Evolutionary conservation across 1,140 invertebrate species (phyloP).

Genomic region (Piezodorus guildinii): DNA sequence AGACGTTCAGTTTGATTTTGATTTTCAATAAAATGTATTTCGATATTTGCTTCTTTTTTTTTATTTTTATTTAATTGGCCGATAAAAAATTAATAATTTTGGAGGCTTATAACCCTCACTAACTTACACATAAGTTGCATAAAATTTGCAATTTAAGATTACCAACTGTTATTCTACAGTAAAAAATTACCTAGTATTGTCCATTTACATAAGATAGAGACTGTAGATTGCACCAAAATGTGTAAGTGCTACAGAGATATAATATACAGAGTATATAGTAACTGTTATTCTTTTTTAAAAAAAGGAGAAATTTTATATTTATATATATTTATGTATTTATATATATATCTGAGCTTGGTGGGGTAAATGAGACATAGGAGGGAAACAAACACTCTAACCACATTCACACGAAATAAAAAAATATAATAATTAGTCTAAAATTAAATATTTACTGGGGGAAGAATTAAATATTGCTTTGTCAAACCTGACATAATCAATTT

Average conservation of each 20-base stretch:
- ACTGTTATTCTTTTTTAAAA: slow-evolving; percentile 5
- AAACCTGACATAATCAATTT: slow-evolving; percentile 4
- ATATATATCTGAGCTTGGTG: slow-evolving; percentile 12
- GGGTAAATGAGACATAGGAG: slow-evolving; percentile 2
- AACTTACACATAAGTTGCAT: slow-evolving; percentile 6
- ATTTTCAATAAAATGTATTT: no score
- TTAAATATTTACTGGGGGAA: slow-evolving; percentile 6
- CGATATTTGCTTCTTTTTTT: no score
- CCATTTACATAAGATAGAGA: slow-evolving; percentile 13
- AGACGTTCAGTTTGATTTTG: no score
- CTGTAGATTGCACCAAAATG: slow-evolving; percentile 13
- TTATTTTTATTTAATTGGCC: no score
- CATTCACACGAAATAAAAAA: slow-evolving; percentile 3
- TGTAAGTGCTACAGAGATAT: slow-evolving; percentile 12
- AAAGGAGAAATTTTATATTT: not conserved
- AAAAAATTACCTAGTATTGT: slow-evolving; percentile 14
- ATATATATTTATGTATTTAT: not conserved
- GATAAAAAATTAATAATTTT: no score
- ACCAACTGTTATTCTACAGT: slow-evolving; percentile 4
- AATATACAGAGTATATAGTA: slow-evolving; percentile 8
- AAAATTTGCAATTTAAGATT: slow-evolving; percentile 11
- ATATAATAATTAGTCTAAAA: slow-evolving; percentile 6
- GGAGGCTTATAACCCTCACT: slow-evolving; percentile 8
- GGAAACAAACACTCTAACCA: slow-evolving; percentile 10
- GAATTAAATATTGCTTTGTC: slow-evolving; percentile 14